Percentiles rank a stretch among this genome's conserved stretches.
Conservation (phyloP, 2,888 invertebrate species). For the Pemphredon lugubris region DNA sequence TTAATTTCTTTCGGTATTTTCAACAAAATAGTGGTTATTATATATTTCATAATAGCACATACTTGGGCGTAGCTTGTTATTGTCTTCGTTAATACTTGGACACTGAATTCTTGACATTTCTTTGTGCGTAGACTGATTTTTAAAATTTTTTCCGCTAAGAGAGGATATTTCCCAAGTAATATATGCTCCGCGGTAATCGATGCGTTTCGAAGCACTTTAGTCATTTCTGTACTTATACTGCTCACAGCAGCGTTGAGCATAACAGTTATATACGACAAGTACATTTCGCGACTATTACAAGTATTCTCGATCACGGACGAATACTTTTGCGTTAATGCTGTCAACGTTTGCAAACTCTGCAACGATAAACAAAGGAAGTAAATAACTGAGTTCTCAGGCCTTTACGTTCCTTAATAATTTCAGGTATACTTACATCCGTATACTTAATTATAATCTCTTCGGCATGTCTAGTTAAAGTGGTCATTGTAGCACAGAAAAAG, state of each 20-base stretch:
- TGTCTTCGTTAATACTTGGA: constrained; percentile 50
- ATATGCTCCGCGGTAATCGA: constrained; percentile 18
- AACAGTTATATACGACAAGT: constrained; percentile 52
- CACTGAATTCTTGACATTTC: constrained; percentile 49
- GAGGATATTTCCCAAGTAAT: constrained; percentile 51
- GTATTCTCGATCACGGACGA: constrained; percentile 40
- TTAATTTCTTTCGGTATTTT: too few species aligned
- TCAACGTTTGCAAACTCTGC: constrained; percentile 57
- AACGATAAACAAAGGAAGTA: constrained; percentile 28
- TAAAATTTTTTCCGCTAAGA: constrained; percentile 57
- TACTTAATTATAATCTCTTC: constrained; percentile 39
- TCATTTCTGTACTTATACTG: constrained; percentile 56
- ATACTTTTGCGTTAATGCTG: constrained; percentile 48
- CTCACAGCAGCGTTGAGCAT: constrained; percentile 60
- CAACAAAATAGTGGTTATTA: too few species aligned
- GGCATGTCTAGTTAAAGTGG: constrained; percentile 45
- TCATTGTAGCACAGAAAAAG: constrained; percentile 59
- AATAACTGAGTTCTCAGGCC: neutral
- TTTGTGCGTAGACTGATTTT: constrained; percentile 50
- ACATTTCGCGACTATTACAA: constrained; percentile 18
- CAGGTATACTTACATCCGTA: constrained; percentile 57
- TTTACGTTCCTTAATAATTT: constrained; percentile 3
- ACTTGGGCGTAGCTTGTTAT: constrained; percentile 55
- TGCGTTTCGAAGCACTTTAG: constrained; percentile 6
- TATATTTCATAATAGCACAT: constrained; percentile 19